Percentiles rank a stretch among this genome's conserved stretches.
These are phyloP conservation scores for Thunnus maccoyii DNA, from an alignment of 2,113 vertebrate genomes.

Conservation along the genomic window DNA sequence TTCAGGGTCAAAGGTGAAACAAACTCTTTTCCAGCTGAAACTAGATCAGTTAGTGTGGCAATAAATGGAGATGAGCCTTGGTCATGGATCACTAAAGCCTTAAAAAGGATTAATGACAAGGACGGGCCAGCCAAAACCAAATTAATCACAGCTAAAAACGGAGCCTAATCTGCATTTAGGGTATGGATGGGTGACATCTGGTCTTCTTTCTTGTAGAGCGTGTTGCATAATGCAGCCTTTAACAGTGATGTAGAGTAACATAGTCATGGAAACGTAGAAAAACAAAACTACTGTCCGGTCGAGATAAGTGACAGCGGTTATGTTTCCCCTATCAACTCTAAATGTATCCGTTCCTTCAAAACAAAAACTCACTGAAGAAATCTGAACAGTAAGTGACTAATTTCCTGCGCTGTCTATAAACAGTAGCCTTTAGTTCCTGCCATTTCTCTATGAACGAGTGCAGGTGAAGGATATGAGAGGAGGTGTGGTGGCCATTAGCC, in stretches of 20 bases:
- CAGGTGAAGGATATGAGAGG: neutral
- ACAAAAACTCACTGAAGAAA: slow-evolving; percentile 10
- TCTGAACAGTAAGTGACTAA: neutral
- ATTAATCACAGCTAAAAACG: slow-evolving; percentile 31
- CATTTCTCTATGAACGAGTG: neutral
- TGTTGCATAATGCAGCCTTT: neutral
- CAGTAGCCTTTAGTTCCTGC: neutral
- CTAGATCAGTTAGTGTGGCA: slow-evolving; percentile 1
- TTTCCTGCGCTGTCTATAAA: neutral
- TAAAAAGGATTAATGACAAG: slow-evolving; percentile 41
- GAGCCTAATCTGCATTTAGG: slow-evolving; percentile 20
- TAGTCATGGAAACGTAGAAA: neutral
- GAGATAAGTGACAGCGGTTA: neutral
- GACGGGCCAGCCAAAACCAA: slow-evolving; percentile 6
- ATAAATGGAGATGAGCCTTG: slow-evolving; percentile 15
- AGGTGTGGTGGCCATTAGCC: neutral
- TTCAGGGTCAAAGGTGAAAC: slow-evolving; percentile 47
- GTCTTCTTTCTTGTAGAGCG: slow-evolving; percentile 3
- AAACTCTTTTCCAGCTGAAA: slow-evolving; percentile 17
- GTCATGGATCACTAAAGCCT: slow-evolving; percentile 18
- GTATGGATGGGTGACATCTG: slow-evolving; percentile 24
- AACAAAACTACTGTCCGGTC: neutral
- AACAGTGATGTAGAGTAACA: neutral
- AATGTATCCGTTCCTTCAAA: neutral
- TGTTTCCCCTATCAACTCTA: neutral